Base-by-base conservation (phyloP, 2,797 vertebrate genomes). In the Diplodus puntazzo region DNA sequence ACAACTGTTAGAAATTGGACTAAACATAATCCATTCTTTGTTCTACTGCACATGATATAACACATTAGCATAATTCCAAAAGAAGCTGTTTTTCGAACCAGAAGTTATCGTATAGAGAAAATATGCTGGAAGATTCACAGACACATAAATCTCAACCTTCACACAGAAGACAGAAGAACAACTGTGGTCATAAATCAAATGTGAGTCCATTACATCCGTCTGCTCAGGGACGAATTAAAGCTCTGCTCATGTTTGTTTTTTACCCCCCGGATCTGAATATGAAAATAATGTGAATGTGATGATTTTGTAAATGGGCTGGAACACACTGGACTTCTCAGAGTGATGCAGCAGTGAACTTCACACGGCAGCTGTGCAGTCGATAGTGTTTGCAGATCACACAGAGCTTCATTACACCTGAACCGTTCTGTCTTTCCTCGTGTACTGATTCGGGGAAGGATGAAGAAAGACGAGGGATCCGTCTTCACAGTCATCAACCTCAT, bases 101-200 rank as follows among this genome's bases (percentile, higher is more conserved):
- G n/a, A 65, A 48, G 50, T 49, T 63, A 63, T 69, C 50, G 2
- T 1, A n/a, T 0, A 64, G 45, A 58, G 39, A 54, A 42, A 66
- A 61, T 21, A 48, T 27, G 39, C 1, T 61, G n/a, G 49, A 43
- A 50, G 45, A 57, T 69, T 57, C 50, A 34, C 64, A 58, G 30
- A 68, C 43, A 17, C 49, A 48, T 61, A 20, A 61, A 54, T 79
- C 46, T 59, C 20, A 39, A 45, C 27, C 57, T 17, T 18, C 50
- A 73, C 14, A 34, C 30, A 50, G 57, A 50, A 52, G 5, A 63
- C 57, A 57, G 11, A 48, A 27, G 14, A 52, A 73, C 6, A 11
- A 12, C 18, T 1, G 27, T 10, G 2, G 30, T 20, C 7, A 63
- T 58, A 57, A 58, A 58, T 69, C 77, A 79, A 16, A 55, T 18